Conservation (phyloP, 2,888 invertebrate species). For the Athripsodes cinereus region DNA sequence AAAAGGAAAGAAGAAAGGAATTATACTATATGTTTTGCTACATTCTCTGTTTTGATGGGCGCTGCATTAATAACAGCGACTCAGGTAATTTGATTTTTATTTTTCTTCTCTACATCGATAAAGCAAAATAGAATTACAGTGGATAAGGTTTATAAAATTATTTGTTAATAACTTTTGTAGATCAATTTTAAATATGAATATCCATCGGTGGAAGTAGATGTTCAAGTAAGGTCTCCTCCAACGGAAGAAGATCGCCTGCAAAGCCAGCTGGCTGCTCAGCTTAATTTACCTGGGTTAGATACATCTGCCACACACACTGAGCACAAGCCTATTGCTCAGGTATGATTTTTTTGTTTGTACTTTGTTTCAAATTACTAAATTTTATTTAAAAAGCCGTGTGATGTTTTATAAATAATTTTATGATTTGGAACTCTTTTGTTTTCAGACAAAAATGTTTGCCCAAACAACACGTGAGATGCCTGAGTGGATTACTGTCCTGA, state of each 20-base stretch:
- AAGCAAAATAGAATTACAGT: too few species aligned
- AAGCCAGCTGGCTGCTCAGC: conserved; percentile 75
- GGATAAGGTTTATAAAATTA: neutral
- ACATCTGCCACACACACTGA: conserved; percentile 51
- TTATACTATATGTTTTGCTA: conserved; percentile 97
- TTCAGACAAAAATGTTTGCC: conserved; percentile 82
- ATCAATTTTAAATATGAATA: conserved; percentile 63
- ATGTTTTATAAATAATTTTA: too few species aligned
- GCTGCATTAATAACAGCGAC: conserved; percentile 89
- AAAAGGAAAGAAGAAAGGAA: conserved; percentile 78
- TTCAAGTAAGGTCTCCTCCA: conserved; percentile 36
- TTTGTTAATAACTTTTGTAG: conserved; percentile 30
- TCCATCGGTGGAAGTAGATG: conserved; percentile 27
- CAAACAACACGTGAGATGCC: conserved; percentile 87
- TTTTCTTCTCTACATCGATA: too few species aligned
- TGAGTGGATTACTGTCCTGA: conserved; percentile 89
- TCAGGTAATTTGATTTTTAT: conserved; percentile 52
- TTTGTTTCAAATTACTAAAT: too few species aligned
- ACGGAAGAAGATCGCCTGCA: conserved; percentile 73
- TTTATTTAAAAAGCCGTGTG: too few species aligned
- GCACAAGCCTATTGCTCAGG: conserved; percentile 28
- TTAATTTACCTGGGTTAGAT: conserved; percentile 73
- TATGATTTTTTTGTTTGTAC: too few species aligned
- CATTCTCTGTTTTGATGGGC: conserved; percentile 94
- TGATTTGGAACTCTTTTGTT: neutral